These are phyloP conservation scores for Agrilus planipennis DNA, from an alignment of 1,140 invertebrate species.

Conservation along the genomic window DNA sequence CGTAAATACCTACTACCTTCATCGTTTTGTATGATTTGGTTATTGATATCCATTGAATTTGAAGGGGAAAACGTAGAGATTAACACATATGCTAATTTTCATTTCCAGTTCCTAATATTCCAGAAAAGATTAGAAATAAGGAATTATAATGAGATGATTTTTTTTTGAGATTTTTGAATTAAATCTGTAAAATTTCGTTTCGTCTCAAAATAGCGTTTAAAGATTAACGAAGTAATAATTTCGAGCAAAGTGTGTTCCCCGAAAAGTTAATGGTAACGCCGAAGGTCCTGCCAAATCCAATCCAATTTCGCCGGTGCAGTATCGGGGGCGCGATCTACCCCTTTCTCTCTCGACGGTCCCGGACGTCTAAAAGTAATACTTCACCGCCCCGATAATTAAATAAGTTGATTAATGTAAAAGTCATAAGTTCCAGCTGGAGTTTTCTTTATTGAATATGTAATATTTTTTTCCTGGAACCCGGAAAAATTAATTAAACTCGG, in stretches of 20 bases:
- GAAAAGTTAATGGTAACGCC: not conserved
- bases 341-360: constrained; percentile 7
- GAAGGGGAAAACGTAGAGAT: too few species aligned
- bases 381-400: constrained; percentile 9
- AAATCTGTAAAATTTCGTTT: too few species aligned
- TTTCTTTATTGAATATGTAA: constrained; percentile 10
- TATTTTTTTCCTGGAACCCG: constrained; percentile 9
- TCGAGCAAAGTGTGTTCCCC: not conserved
- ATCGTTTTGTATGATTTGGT: not conserved
- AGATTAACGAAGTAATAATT: not conserved
- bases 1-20: constrained; percentile 4
- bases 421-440: constrained; percentile 7
- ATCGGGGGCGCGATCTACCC: constrained; percentile 8
- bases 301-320: not conserved
- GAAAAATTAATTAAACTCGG: constrained; percentile 14
- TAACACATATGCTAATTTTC: too few species aligned
- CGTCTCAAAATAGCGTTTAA: not conserved
- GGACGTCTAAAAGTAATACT: constrained; percentile 7
- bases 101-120: too few species aligned
- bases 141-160: not conserved
- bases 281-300: constrained; percentile 1
- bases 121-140: not conserved
- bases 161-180: not conserved
- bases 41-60: not conserved
- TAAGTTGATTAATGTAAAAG: constrained; percentile 12